Base-by-base conservation (phyloP, 2,888 invertebrate species). In the Drosophila prostipennis region DNA sequence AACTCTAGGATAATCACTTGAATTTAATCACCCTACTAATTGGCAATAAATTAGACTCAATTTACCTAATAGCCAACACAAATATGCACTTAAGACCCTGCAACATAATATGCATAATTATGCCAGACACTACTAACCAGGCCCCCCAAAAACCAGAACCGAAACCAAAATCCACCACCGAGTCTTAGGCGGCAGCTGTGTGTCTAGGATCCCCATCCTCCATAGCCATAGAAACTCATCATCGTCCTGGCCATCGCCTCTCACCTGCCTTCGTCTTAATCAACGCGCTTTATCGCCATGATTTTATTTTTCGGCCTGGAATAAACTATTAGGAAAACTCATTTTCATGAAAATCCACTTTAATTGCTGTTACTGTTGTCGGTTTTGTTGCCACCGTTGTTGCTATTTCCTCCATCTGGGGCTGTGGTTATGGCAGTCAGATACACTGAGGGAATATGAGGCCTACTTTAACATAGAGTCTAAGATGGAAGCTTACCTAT, bases 301-400 rank as follows among this genome's bases (percentile, higher is more conserved):
- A 82, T 85, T 83, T 83, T 83, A 88, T 88, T 88, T 74, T 57
- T 37, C 40, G 57, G 63, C 72, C 87, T 67, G 80, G 45, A 83
- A 86, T 87, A 86, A 82, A 83, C 87, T 86, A 84, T 86, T 83
- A 81, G 79, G 74, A 77, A 84, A 84, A 77, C 79, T 79, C 77
- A 84, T 88, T 88, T 88, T 81, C 85, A 81, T 81, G 79, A 78
- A 78, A 89, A 85, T 84, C 73, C 79, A 81, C 89, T 78, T 85
- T 89, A 89, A 85, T 85, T 89, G 87, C 87, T 81, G 69, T 69
- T 74, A 63, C 70, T 46, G 71, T 40, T 40, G 51, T 26, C 54
- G 40, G 49, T 60, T 40, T 36, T 53, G 40, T 54, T 67, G 65
- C 57, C 42, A 61, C 8, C 36, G 61, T 39, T 53, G 58, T n/a